Evolutionary conservation across 2,797 vertebrate species (phyloP), one percentile per base, ranked within the genome.

Genomic region (Garrulus glandarius): DNA sequence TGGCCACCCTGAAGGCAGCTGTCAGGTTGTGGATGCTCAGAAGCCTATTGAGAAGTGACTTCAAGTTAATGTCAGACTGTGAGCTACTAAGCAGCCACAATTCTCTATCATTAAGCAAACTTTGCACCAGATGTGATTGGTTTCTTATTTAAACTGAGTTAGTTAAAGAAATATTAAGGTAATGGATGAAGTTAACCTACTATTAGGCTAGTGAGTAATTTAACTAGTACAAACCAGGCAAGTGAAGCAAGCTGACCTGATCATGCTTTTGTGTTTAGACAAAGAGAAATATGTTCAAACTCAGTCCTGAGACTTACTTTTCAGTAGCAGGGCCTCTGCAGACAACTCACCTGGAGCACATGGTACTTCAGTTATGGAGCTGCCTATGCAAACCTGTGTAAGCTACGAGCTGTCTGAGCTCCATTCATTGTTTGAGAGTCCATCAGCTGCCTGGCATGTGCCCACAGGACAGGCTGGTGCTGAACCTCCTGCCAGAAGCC

Each of bases 381-480:
- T 72, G 19, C 41, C 76, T 15, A 1, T 37, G 46, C 74, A 89
- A 68, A 75, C 24, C 49, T 8, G 0, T 11, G 8, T 13, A n/a
- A 68, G 61, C 49, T 14, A 34, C 0, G 2, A 53, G 75, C 37
- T 60, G 15, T 8, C 49, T 37, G 50, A 89, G 43, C 50, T 65
- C 11, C 43, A 10, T 15, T 10, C 13, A 8, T 15, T 27, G 24
- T 27, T 37, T 2, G 0, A 15, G 59, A 76, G 43, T 12, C 57
- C 53, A 24, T 47, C 37, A 24, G 81, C 26, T 0, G 0, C 56
- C 49, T 34, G 21, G 39, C n/a, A 59, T 0, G 0, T 47, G 20
- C 60, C 4, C 1, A n/a, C 37, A 61, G 49, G 36, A 34, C 39
- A 34, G 44, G 27, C 29, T 86, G 64, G 17, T 39, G 70, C 41